Evolutionary conservation across 2,888 invertebrate genomes (phyloP).

Genomic region (Acheta domesticus): DNA sequence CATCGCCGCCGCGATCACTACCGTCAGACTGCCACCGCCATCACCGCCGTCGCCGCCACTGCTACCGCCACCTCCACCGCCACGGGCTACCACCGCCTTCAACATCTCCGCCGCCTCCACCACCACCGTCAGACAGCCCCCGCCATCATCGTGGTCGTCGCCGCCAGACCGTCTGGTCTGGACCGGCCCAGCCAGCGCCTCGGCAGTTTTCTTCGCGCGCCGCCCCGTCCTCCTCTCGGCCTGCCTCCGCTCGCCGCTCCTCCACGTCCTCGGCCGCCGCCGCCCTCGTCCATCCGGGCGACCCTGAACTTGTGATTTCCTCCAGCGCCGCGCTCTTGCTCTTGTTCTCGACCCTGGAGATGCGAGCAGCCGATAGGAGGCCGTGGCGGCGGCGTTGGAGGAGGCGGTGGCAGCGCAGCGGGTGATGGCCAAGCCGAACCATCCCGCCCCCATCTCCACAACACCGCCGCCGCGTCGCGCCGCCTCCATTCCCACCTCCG

Average conservation of each 20-base stretch:
- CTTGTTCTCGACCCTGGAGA: not conserved
- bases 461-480: too few species aligned
- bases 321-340: not conserved
- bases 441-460: too few species aligned
- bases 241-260: not conserved
- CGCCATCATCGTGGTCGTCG: not conserved
- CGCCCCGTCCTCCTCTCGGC: not conserved
- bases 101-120: not conserved
- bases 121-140: not conserved
- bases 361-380: not conserved
- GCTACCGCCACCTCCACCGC: not conserved
- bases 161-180: not conserved
- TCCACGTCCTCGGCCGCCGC: not conserved
- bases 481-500: too few species aligned
- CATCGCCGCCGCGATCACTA: not conserved
- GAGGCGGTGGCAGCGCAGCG: not conserved
- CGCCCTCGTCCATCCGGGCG: not conserved
- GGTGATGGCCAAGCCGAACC: too few species aligned
- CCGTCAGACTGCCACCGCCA: not conserved
- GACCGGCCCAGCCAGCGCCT: not conserved
- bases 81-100: not conserved
- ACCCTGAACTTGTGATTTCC: constrained; percentile 18
- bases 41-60: not conserved
- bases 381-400: not conserved
- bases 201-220: not conserved